These are phyloP conservation scores for Penaeus vannamei DNA, from an alignment of 1,140 invertebrate species.

Conservation along the genomic window DNA sequence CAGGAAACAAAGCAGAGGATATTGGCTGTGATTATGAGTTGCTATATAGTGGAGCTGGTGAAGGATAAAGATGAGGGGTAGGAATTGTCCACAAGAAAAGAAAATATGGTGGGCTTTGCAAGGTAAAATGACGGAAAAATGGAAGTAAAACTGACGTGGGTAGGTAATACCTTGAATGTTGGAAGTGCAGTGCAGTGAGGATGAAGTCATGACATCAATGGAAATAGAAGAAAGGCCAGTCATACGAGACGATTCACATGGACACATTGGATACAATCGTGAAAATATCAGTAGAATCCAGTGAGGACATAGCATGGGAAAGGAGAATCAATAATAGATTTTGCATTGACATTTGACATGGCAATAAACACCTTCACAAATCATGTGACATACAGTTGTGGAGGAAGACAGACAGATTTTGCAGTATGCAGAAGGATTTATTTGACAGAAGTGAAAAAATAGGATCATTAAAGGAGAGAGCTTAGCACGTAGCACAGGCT, in stretches of 20 bases:
- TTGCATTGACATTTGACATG: not conserved
- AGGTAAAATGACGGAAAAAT: not conserved
- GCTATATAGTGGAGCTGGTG: slow-evolving; percentile 7
- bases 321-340: not conserved
- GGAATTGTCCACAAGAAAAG: not conserved
- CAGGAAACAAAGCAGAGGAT: not conserved
- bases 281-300: too few species aligned
- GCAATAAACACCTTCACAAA: not conserved
- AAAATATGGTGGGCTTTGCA: too few species aligned
- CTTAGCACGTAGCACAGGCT: not conserved
- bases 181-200: not conserved
- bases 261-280: too few species aligned
- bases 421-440: not conserved
- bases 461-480: not conserved
- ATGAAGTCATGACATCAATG: not conserved
- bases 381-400: not conserved
- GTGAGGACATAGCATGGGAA: too few species aligned
- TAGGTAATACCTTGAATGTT: not conserved
- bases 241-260: not conserved
- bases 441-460: not conserved
- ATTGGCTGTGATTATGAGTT: not conserved
- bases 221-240: not conserved
- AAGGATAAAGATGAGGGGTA: not conserved
- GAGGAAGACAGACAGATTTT: slow-evolving; percentile 12
- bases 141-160: not conserved